Conservation (phyloP, 23 tunicate genomes). For the Diplosoma virens region DNA sequence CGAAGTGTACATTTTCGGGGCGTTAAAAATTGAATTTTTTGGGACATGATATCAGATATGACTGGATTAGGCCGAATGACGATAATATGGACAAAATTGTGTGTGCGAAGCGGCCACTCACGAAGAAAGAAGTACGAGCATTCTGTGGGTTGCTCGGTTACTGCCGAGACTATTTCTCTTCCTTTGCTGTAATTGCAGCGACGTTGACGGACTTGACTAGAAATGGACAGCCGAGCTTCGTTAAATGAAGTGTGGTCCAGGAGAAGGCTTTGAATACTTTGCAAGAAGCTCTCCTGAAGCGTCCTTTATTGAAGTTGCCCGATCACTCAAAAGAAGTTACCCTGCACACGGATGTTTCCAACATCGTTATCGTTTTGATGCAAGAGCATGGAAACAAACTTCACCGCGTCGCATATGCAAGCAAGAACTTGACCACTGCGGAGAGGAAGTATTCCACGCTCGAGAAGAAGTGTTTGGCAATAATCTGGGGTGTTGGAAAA, state of each 20-base stretch:
- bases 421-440: slow-evolving; percentile 20
- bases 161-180: not conserved
- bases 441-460: slow-evolving; percentile 28
- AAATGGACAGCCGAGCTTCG: slow-evolving; percentile 31
- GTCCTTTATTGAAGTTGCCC: not conserved
- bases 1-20: not conserved
- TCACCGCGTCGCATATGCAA: slow-evolving; percentile 20
- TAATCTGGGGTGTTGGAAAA: slow-evolving; percentile 28
- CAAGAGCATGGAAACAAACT: slow-evolving; percentile 4
- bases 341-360: not conserved
- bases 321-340: not conserved
- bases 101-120: not conserved
- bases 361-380: not conserved
- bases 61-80: not conserved
- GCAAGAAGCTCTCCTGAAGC: not conserved
- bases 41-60: not conserved
- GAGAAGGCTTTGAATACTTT: slow-evolving; percentile 11
- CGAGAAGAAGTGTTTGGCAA: slow-evolving; percentile 35
- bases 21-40: not conserved
- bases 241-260: slow-evolving; percentile 20
- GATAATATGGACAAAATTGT: not conserved
- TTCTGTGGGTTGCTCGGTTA: not conserved
- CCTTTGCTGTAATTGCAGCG: not conserved
- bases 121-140: not conserved
- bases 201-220: slow-evolving; percentile 22